Conservation (phyloP, 2,113 vertebrate genomes). For the Bubo scandiacus region DNA sequence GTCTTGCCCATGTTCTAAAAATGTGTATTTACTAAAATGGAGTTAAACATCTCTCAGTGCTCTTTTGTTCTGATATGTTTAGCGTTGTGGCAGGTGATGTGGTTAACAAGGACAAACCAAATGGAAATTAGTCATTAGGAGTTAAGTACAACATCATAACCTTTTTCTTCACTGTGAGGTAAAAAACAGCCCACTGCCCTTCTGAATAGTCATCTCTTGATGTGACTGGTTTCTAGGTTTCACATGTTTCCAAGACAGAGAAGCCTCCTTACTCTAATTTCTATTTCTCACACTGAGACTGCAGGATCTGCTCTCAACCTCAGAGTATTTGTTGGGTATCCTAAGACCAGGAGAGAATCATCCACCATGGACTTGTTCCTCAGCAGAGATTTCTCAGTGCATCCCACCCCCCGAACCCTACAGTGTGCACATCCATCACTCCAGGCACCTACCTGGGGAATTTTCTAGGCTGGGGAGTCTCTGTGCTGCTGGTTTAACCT, state of each 20-base stretch:
- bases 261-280: background rate
- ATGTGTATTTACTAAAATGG: background rate
- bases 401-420: background rate
- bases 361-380: background rate
- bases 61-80: background rate
- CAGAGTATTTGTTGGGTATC: background rate
- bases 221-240: background rate
- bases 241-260: background rate
- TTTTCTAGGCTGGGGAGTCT: background rate
- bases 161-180: background rate
- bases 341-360: background rate
- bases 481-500: background rate
- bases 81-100: background rate
- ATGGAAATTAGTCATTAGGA: background rate
- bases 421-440: fast-evolving
- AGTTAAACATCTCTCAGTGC: background rate
- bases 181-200: background rate
- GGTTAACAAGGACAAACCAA: background rate
- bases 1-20: background rate
- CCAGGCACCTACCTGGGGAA: background rate
- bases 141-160: background rate
- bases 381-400: background rate
- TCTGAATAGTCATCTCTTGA: background rate
- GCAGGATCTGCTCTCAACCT: background rate
- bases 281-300: background rate